Conservation (phyloP, 2,888 invertebrate genomes). For the Tipula vernalis region DNA sequence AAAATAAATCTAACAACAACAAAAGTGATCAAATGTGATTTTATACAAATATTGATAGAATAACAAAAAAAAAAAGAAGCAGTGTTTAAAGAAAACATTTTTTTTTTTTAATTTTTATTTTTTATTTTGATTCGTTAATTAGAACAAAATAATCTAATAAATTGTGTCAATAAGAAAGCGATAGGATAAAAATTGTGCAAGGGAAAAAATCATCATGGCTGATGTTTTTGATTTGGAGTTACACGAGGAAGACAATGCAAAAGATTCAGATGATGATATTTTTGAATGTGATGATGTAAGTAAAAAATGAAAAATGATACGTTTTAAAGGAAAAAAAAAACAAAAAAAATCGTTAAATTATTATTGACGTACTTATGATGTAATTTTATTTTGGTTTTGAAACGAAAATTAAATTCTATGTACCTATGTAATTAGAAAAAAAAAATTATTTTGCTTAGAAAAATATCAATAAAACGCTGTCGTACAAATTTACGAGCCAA, state of each 20-base stretch:
- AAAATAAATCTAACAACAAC: neutral
- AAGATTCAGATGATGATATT: slow-evolving; percentile 64
- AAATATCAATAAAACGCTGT: neutral
- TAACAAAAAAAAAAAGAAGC: neutral
- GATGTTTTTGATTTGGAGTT: slow-evolving; percentile 91
- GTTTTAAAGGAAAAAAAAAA: neutral
- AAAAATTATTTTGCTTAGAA: neutral
- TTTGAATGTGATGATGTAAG: slow-evolving; percentile 78
- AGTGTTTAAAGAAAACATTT: neutral
- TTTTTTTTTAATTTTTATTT: neutral
- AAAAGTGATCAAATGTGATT: neutral
- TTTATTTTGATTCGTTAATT: neutral
- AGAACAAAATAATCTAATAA: neutral
- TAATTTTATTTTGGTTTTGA: neutral
- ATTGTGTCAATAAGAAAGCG: neutral
- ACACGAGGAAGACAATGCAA: slow-evolving; percentile 64
- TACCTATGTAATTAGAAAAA: neutral
- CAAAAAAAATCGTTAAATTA: too few relatives aligned
- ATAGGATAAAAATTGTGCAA: neutral
- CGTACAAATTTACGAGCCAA: neutral
- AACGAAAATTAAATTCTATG: neutral
- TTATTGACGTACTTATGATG: neutral
- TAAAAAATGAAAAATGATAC: slow-evolving; percentile 15
- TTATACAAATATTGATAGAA: neutral
- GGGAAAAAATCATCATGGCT: slow-evolving; percentile 43